Evolutionary conservation across 2,888 invertebrate species (phyloP), one percentile per base, ranked within the genome.

Genomic region (Diplazon laetatorius): DNA sequence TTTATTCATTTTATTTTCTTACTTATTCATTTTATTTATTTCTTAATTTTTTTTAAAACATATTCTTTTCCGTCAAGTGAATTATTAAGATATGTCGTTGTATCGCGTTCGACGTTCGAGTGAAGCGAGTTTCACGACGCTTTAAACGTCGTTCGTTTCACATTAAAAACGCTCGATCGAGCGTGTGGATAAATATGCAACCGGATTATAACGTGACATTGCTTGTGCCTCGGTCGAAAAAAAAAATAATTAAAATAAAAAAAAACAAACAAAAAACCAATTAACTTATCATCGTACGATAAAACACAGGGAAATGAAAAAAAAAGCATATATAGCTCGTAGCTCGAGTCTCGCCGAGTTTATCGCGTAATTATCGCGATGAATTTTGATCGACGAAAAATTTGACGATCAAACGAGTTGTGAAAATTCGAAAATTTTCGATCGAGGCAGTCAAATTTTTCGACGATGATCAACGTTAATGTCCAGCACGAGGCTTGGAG

Each of bases 61-160:
- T 50, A 59, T 39, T 46, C 42, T 50, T 37, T 50, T 46, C n/a
- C 22, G 52, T 66, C 55, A 60, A 75, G 46, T 57, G 66, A 68
- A 78, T 71, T 75, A 75, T 78, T 70, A 75, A 73, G 76, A 78
- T 80, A 81, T 76, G 81, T 82, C 82, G 81, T 82, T 82, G 82
- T 82, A 82, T 82, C 76, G 77, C 71, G 73, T 78, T 78, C 73
- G 78, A 68, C 63, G 30, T 73, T 73, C 69, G 63, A 73, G 63
- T 78, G 50, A 72, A 78, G 69, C 73, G 78, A 73, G 14, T 60
- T 78, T 59, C n/a, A 78, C 78, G 78, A 70, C 73, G 62, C 18
- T 20, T 16, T 8, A 39, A 12, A 35, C 39, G 42, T 22, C 70
- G 60, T 12, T 16, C 10, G 25, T 22, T 69, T 30, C 2, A 42